These are phyloP conservation scores for Hapalemur alaotrensis DNA, from an alignment of 2,797 vertebrate genomes.

Conservation along the genomic window DNA sequence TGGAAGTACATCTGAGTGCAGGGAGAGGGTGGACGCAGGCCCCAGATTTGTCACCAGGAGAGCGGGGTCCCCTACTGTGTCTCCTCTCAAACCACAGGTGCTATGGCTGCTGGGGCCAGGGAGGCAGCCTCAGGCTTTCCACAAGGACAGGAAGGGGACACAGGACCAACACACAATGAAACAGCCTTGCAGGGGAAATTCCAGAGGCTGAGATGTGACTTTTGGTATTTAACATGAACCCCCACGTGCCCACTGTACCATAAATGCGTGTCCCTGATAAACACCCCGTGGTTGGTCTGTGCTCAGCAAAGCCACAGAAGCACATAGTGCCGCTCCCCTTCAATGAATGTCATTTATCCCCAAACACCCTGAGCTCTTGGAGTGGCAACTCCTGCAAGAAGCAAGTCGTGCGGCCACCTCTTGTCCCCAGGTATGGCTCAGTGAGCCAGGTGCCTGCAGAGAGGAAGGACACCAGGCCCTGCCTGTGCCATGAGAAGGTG, in stretches of 20 bases:
- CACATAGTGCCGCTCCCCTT: rapidly evolving
- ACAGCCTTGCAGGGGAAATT: not conserved
- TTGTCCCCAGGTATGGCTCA: not conserved
- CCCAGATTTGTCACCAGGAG: not conserved
- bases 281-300: rapidly evolving
- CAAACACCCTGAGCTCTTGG: not conserved
- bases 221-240: not conserved
- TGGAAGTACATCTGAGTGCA: not conserved
- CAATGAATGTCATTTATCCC: rapidly evolving
- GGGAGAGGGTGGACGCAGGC: not conserved
- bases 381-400: not conserved
- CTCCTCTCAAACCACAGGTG: not conserved
- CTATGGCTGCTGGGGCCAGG: not conserved
- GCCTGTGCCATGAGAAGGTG: rapidly evolving
- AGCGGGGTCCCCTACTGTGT: rapidly evolving
- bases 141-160: not conserved
- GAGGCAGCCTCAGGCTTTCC: rapidly evolving
- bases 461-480: not conserved
- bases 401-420: rapidly evolving
- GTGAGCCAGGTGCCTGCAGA: not conserved
- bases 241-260: not conserved
- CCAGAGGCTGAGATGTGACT: not conserved
- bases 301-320: rapidly evolving
- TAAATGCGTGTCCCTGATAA: rapidly evolving
- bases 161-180: not conserved